Percentiles rank a stretch among this genome's conserved stretches.
Conservation (phyloP, 2,797 vertebrate species). For the Propithecus perrieri region DNA sequence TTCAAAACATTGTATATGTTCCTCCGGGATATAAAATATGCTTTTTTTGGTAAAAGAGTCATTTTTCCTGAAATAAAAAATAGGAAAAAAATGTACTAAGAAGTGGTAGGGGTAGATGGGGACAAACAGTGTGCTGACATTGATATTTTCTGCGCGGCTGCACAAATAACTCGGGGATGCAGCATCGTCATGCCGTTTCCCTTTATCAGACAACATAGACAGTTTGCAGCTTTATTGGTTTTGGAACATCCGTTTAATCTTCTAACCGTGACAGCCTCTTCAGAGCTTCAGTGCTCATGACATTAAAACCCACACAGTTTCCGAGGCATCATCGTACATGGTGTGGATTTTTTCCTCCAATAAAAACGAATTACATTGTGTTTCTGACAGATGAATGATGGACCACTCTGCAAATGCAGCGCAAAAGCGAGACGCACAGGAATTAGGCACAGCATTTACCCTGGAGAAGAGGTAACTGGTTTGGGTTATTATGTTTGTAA, state of each 20-base stretch:
- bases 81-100: not conserved
- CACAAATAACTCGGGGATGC: constrained; percentile 53
- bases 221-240: constrained; percentile 78
- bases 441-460: constrained; percentile 99
- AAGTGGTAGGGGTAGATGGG: not conserved
- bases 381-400: constrained; percentile 96
- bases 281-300: constrained; percentile 64
- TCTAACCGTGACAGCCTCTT: constrained; percentile 76
- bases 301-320: constrained; percentile 75
- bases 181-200: not conserved
- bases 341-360: constrained; percentile 49
- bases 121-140: not conserved
- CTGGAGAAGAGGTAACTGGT: constrained; percentile 95
- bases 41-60: constrained; percentile 1
- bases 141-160: constrained; percentile 60
- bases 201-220: constrained; percentile 48
- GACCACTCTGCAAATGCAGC: constrained; percentile 98
- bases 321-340: not conserved
- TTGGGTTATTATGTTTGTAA: constrained; percentile 44
- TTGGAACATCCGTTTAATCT: constrained; percentile 80
- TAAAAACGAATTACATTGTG: constrained; percentile 72
- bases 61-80: constrained; percentile 58
- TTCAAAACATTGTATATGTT: constrained; percentile 42
- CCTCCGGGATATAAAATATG: constrained; percentile 34
- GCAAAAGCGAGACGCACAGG: constrained; percentile 97